These are phyloP conservation scores for Xanthorhoe spadicearia DNA, from an alignment of 2,888 invertebrate species.

Conservation along the genomic window DNA sequence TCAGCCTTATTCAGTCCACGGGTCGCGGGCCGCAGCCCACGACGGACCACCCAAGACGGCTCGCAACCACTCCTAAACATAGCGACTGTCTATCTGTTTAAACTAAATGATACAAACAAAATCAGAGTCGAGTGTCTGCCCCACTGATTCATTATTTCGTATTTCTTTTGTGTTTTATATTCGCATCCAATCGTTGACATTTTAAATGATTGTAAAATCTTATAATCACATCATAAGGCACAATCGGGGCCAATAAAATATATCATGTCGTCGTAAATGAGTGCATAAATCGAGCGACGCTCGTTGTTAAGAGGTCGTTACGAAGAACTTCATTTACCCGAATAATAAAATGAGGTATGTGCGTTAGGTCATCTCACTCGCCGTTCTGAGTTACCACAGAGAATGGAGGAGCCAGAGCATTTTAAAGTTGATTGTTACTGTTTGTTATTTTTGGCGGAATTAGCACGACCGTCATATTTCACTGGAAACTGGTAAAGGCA, in stretches of 20 bases:
- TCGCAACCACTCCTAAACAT: slow-evolving; percentile 74
- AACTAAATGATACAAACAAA: slow-evolving; percentile 66
- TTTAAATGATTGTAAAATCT: slow-evolving; percentile 58
- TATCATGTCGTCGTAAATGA: slow-evolving; percentile 67
- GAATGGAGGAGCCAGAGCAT: slow-evolving; percentile 36
- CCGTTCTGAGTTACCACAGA: slow-evolving; percentile 38
- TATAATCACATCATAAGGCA: slow-evolving; percentile 63
- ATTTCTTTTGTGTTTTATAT: slow-evolving; percentile 47
- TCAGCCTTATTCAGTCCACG: slow-evolving; percentile 75
- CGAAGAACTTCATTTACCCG: slow-evolving; percentile 66
- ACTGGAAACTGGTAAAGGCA: slow-evolving; percentile 63
- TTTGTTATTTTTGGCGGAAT: slow-evolving; percentile 62
- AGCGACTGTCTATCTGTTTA: slow-evolving; percentile 72
- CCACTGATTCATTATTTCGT: slow-evolving; percentile 41
- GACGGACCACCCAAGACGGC: slow-evolving; percentile 77
- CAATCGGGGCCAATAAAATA: slow-evolving; percentile 60
- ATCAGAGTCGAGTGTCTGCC: slow-evolving; percentile 52
- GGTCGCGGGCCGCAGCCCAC: slow-evolving; percentile 65
- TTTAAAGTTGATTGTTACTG: slow-evolving; percentile 56
- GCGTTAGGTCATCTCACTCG: slow-evolving; percentile 52
- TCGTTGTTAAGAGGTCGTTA: slow-evolving; percentile 59
- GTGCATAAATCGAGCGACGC: slow-evolving; percentile 58
- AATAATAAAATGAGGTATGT: slow-evolving; percentile 66
- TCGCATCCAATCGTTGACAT: slow-evolving; percentile 52
- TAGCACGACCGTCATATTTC: slow-evolving; percentile 73